Evolutionary conservation across 2,888 invertebrate genomes (phyloP).

Genomic region (Macrophya alboannulata): DNA sequence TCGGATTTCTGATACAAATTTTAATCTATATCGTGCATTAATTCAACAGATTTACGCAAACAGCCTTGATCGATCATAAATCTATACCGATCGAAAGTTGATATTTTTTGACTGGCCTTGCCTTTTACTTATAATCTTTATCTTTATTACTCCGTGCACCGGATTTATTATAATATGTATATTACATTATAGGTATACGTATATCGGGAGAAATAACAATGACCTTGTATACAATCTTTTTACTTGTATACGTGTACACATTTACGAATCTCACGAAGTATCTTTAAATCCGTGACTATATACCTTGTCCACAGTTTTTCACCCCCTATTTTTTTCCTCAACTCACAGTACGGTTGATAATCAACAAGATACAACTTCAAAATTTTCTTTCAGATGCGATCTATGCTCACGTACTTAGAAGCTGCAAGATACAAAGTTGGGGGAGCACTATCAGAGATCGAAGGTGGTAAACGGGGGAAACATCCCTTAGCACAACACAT

Average conservation of each 20-base stretch:
- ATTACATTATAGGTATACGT: no score
- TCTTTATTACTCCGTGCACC: constrained; percentile 19
- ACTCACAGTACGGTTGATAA: background rate
- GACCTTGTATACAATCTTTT: constrained; percentile 28
- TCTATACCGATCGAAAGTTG: constrained; percentile 46
- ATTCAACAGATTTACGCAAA: constrained; percentile 43
- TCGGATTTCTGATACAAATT: constrained; percentile 40
- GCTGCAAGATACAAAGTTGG: constrained; percentile 95
- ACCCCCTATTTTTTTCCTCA: background rate
- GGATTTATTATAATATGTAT: background rate
- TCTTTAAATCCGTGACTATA: background rate
- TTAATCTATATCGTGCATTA: background rate
- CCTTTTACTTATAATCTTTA: constrained; percentile 46
- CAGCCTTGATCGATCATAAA: constrained; percentile 37
- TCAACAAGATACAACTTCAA: background rate
- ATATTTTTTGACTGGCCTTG: constrained; percentile 43
- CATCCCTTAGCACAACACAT: constrained; percentile 94
- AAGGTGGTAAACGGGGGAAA: constrained; percentile 88
- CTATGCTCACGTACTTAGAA: constrained; percentile 95
- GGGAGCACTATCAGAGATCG: constrained; percentile 90
- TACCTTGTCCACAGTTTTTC: background rate
- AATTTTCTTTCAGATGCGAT: constrained; percentile 88
- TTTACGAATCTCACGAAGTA: background rate
- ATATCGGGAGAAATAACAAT: background rate
- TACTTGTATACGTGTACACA: background rate